A percentile compares a stretch with the other conserved stretches of the same genome.
Conservation (phyloP, 2,888 invertebrate species). For the Microctonus hyperodae region DNA sequence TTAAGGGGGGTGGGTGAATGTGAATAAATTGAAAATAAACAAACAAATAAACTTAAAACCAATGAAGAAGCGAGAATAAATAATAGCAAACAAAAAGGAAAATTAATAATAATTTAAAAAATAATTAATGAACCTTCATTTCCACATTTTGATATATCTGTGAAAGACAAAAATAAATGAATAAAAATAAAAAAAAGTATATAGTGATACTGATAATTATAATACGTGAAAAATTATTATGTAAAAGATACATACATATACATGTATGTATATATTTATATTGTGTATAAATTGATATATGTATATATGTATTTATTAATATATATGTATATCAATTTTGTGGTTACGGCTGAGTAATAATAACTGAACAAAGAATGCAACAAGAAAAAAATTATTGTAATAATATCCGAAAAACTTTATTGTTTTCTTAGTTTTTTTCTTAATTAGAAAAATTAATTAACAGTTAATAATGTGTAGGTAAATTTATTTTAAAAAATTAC, state of each 20-base stretch:
- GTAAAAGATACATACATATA: slow-evolving; percentile 37
- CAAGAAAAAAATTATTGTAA: slow-evolving; percentile 20
- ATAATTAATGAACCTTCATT: slow-evolving; percentile 50
- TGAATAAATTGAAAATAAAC: slow-evolving; percentile 23
- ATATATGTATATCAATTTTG: slow-evolving; percentile 40
- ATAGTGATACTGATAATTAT: slow-evolving; percentile 45
- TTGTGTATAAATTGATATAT: slow-evolving; percentile 52
- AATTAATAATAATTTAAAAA: neutral
- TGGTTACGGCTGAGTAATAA: slow-evolving; percentile 56
- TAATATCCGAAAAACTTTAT: slow-evolving; percentile 24
- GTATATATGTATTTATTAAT: slow-evolving; percentile 47
- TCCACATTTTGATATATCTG: slow-evolving; percentile 60
- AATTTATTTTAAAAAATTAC: too few species aligned
- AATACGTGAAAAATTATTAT: slow-evolving; percentile 48
- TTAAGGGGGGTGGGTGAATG: slow-evolving; percentile 29
- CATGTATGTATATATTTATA: slow-evolving; percentile 40
- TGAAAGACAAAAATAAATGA: slow-evolving; percentile 49
- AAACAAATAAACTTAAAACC: slow-evolving; percentile 7
- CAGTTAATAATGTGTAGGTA: too few species aligned
- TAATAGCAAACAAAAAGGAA: too few species aligned
- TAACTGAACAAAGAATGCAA: slow-evolving; percentile 34
- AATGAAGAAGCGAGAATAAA: slow-evolving; percentile 15
- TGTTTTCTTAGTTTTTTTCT: slow-evolving; percentile 28
- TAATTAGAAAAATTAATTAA: neutral
- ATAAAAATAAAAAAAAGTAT: slow-evolving; percentile 55